A percentile compares a stretch with the other conserved stretches of the same genome.
Conservation (phyloP, 2,797 vertebrate species). For the Acipenser transmontanus region DNA sequence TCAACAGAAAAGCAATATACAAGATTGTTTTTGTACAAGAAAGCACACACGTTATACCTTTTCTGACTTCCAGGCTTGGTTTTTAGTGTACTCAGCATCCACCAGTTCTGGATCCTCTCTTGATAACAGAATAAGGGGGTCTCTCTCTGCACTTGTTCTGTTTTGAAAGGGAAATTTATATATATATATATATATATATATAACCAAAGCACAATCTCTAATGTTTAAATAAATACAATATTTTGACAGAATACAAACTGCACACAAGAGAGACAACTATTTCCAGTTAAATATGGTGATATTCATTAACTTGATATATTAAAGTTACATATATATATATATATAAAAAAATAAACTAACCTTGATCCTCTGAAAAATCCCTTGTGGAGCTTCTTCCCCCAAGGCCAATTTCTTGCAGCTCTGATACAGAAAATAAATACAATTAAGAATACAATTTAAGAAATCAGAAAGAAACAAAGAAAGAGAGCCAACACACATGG, state of each 20-base stretch:
- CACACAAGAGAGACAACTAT: too few relatives aligned
- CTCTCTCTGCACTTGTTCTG: constrained; percentile 91
- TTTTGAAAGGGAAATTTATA: constrained; percentile 8
- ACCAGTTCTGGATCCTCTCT: constrained; percentile 80
- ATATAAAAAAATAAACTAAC: constrained; percentile 41
- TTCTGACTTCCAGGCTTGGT: constrained; percentile 97
- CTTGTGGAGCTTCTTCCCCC: constrained; percentile 82
- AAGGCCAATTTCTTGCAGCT: constrained; percentile 83
- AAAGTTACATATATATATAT: not conserved
- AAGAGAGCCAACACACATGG: too few relatives aligned
- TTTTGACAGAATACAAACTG: too few relatives aligned
- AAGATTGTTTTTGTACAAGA: too few relatives aligned
- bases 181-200: too few relatives aligned
- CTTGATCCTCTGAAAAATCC: constrained; percentile 94
- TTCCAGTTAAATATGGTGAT: too few relatives aligned
- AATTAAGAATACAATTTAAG: not conserved
- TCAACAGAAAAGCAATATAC: too few relatives aligned
- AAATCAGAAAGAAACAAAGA: too few relatives aligned
- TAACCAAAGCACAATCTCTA: too few relatives aligned
- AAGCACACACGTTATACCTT: constrained; percentile 53
- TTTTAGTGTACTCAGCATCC: constrained; percentile 95
- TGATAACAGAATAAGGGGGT: constrained; percentile 89
- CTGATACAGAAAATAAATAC: constrained; percentile 42
- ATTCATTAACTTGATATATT: not conserved
- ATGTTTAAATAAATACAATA: too few relatives aligned